Conservation (phyloP, 2,797 vertebrate genomes). For the Arrhamphus sclerolepis region DNA sequence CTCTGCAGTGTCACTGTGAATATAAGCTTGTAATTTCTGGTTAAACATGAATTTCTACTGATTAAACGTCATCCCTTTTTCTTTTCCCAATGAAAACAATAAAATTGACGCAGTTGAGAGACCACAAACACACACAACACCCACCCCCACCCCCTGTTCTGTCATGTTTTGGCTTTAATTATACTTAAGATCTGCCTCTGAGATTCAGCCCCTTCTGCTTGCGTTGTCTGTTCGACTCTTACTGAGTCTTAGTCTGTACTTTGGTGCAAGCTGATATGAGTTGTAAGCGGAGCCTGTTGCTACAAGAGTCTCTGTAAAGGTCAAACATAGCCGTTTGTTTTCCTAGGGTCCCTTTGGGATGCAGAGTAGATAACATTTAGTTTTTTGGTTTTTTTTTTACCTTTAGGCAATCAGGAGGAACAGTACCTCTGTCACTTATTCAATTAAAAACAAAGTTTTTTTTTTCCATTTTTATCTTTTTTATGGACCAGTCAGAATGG, state of each 20-base stretch:
- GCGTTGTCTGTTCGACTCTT: slow-evolving; percentile 76
- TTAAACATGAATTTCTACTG: slow-evolving; percentile 37
- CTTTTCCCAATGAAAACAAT: background rate
- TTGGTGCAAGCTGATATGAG: slow-evolving; percentile 81
- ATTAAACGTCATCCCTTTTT: slow-evolving; percentile 2
- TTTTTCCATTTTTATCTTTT: too few relatives aligned
- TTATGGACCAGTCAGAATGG: slow-evolving; percentile 44
- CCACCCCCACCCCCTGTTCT: too few relatives aligned
- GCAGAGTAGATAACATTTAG: slow-evolving; percentile 64
- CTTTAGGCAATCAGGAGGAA: slow-evolving; percentile 70
- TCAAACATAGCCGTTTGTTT: slow-evolving; percentile 83
- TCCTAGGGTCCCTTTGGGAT: slow-evolving; percentile 70
- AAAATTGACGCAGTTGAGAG: slow-evolving; percentile 7
- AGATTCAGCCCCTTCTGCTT: slow-evolving; percentile 47
- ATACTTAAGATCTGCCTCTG: slow-evolving; percentile 36
- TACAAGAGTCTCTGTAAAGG: slow-evolving; percentile 83
- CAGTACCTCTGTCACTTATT: slow-evolving; percentile 67
- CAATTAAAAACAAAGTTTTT: slow-evolving; percentile 52
- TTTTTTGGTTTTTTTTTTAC: slow-evolving; percentile 62
- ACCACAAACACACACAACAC: background rate
- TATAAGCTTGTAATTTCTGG: slow-evolving; percentile 43
- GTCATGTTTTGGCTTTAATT: slow-evolving; percentile 30
- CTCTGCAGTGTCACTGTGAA: slow-evolving; percentile 66
- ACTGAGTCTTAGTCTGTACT: slow-evolving; percentile 80
- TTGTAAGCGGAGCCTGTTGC: slow-evolving; percentile 82